Conservation (phyloP, 2,113 vertebrate species). For the Mystacornis crossleyi region DNA sequence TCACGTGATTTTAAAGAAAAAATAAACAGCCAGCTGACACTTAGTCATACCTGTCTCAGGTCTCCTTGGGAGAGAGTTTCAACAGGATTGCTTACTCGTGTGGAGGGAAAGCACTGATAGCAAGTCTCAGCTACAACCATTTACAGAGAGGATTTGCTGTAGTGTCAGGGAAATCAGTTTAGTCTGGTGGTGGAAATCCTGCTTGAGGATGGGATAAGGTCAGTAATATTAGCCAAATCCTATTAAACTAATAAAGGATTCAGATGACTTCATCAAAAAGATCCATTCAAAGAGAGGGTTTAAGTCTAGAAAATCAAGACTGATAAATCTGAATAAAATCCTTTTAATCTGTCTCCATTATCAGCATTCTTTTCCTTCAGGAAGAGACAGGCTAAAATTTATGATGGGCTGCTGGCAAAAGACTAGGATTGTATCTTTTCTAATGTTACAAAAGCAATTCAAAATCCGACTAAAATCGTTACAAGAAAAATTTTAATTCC, state of each 20-base stretch:
- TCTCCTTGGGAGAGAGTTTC: neutral
- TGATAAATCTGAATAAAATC: neutral
- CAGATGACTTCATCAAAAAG: neutral
- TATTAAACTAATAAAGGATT: slow-evolving; percentile 13
- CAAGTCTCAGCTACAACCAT: neutral
- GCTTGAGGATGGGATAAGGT: neutral
- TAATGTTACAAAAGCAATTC: neutral
- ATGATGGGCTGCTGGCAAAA: neutral
- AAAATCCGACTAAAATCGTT: neutral
- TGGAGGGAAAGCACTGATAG: neutral
- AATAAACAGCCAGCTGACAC: neutral
- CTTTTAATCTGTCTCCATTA: neutral
- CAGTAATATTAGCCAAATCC: slow-evolving; percentile 30
- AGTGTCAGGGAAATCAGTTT: neutral
- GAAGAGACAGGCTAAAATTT: neutral
- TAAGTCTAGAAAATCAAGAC: slow-evolving; percentile 1
- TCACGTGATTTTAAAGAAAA: neutral
- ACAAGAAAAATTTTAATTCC: neutral
- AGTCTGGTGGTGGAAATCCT: neutral
- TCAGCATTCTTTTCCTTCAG: neutral
- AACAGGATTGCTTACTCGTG: accelerated
- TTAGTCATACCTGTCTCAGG: neutral
- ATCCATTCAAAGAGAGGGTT: neutral
- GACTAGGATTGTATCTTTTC: neutral
- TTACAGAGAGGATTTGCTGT: neutral